These are phyloP conservation scores for Sitophilus oryzae DNA, from an alignment of 1,140 invertebrate species.

Conservation along the genomic window DNA sequence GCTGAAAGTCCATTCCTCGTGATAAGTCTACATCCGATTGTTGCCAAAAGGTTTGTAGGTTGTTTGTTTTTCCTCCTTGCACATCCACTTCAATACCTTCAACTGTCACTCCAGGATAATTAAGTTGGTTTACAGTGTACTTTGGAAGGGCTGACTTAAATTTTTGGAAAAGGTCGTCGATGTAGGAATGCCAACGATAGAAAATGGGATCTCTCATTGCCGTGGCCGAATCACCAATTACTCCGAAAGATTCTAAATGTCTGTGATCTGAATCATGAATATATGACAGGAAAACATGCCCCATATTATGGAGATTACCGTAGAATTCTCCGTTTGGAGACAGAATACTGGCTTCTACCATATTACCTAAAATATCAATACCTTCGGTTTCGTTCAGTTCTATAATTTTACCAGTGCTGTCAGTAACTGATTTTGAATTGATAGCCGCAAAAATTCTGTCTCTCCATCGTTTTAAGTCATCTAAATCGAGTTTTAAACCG, in stretches of 20 bases:
- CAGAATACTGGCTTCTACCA: slow-evolving; percentile 67
- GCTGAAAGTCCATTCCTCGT: slow-evolving; percentile 69
- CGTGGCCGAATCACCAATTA: slow-evolving; percentile 59
- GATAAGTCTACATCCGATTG: slow-evolving; percentile 67
- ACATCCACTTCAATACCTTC: slow-evolving; percentile 48
- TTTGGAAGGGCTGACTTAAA: slow-evolving; percentile 64
- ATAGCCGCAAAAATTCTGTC: slow-evolving; percentile 70
- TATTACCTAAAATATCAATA: slow-evolving; percentile 74
- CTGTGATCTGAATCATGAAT: slow-evolving; percentile 67
- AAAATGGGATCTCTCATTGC: slow-evolving; percentile 79
- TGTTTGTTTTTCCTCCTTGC: slow-evolving; percentile 49
- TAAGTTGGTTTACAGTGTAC: slow-evolving; percentile 57
- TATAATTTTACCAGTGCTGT: slow-evolving; percentile 39
- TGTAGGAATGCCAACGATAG: slow-evolving; percentile 75
- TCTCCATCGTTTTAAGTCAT: slow-evolving; percentile 66
- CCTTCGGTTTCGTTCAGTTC: slow-evolving; percentile 45
- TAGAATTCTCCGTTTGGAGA: slow-evolving; percentile 63
- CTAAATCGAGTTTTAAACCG: slow-evolving; percentile 58
- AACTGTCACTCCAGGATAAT: slow-evolving; percentile 58
- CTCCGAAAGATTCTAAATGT: slow-evolving; percentile 59
- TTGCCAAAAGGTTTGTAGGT: slow-evolving; percentile 63
- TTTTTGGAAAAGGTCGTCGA: slow-evolving; percentile 64
- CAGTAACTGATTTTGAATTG: slow-evolving; percentile 54
- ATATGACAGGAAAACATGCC: slow-evolving; percentile 59
- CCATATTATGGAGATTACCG: slow-evolving; percentile 70